Percentiles rank a stretch among this genome's conserved stretches.
Evolutionary conservation across 1,140 invertebrate genomes (phyloP).

Genomic region (Chironomus tepperi): DNA sequence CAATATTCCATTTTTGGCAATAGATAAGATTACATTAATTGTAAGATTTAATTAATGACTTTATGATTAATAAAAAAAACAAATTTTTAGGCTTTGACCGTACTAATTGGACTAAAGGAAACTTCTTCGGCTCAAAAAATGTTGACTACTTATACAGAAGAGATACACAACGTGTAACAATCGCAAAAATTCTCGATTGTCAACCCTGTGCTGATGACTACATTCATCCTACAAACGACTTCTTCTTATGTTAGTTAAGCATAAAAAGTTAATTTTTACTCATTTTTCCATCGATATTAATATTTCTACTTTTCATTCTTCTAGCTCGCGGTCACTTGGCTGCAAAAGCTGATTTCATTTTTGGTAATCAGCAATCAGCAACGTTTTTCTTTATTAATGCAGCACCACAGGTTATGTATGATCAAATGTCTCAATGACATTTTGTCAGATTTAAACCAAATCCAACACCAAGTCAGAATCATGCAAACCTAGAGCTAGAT

Average conservation of each 20-base stretch:
- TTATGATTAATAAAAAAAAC: too few relatives aligned
- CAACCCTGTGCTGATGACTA: neutral
- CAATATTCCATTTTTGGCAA: too few relatives aligned
- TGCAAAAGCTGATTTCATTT: slow-evolving; percentile 43
- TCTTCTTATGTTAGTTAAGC: neutral
- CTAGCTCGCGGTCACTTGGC: slow-evolving; percentile 41
- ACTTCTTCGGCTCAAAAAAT: neutral
- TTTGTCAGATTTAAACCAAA: too few relatives aligned
- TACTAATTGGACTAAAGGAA: neutral
- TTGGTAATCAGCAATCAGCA: slow-evolving; percentile 36
- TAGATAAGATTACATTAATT: too few relatives aligned
- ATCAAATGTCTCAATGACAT: too few relatives aligned
- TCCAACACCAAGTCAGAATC: too few relatives aligned
- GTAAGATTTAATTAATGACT: too few relatives aligned
- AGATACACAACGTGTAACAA: neutral
- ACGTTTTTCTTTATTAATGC: slow-evolving; percentile 48
- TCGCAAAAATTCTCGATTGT: neutral
- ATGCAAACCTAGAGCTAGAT: too few relatives aligned
- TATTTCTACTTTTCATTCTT: slow-evolving; percentile 17
- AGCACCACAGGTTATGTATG: slow-evolving; percentile 42
- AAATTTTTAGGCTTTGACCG: neutral
- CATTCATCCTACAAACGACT: neutral
- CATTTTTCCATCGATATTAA: neutral
- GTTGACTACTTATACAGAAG: neutral
- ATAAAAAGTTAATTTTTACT: neutral